Evolutionary conservation across 2,888 invertebrate genomes (phyloP), one percentile per base, ranked within the genome.

Genomic region (Drosophila merina): DNA sequence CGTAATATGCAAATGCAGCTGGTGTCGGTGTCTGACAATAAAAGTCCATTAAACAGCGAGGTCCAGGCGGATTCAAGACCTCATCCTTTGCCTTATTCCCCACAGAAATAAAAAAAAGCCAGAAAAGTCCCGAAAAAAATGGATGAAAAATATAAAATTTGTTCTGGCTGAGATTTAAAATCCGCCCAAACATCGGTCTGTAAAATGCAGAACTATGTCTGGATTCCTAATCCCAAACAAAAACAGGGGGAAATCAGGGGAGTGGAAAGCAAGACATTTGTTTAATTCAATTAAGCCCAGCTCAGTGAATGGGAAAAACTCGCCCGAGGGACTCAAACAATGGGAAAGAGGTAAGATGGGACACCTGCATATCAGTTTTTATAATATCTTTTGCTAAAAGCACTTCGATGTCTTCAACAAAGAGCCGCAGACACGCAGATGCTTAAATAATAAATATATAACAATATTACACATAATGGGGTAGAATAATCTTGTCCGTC

Each of bases 1-100:
- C 36, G 44, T 55, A 44, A 44, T 49, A 52, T 52, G 52, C 57
- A 79, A 81, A 63, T 74, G 57, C 79, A 77, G 74, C 75, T 80
- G 81, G 45, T 71, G 74, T 67, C 68, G 81, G 45, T 71, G 74
- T 67, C 68, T 58, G 59, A 57, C 68, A 48, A 47, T 59, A 55
- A 69, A 66, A 76, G 36, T 69, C 70, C 62, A 71, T 73, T 68
- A 72, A 66, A 55, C 42, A 26, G 20, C 45, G 36, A 60, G 56
- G 63, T 70, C 60, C 51, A 51, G 57, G 26, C 28, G 36, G 45
- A 40, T 44, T 25, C 51, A 28, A 52, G 10, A 0, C 28, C 47
- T 49, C 5, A 20, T n/a, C 5, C n/a, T 36, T 48, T 58, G 49
- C 51, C 50, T 58, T 33, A 63, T 66, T 69, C 55, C 55, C 36